Conservation (phyloP, 37 sponge, comb jelly and placozoan genomes). For the Agelas oroides region DNA sequence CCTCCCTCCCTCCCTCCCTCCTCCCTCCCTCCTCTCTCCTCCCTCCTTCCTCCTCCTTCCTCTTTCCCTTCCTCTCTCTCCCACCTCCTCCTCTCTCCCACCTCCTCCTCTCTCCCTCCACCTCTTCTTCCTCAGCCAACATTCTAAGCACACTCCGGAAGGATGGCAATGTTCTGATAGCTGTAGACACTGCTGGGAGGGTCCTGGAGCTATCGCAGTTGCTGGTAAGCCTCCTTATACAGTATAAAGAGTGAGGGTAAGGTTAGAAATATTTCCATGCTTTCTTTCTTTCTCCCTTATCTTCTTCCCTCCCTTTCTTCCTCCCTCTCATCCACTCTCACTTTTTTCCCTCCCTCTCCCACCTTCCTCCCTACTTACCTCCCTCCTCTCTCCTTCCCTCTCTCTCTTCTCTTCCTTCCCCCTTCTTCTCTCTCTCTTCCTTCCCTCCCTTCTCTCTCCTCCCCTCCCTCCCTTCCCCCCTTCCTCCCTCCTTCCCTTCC, state of each 20-base stretch:
- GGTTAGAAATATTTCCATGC: not conserved
- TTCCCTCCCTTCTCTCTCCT: no score
- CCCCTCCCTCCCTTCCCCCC: no score
- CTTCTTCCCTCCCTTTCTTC: no score
- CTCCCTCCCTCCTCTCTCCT: not conserved
- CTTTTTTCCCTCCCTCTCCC: no score
- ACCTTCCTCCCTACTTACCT: not conserved
- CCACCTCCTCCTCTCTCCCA: not conserved
- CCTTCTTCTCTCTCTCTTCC: no score
- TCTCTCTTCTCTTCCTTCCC: no score
- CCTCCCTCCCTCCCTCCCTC: not conserved
- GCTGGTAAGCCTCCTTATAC: slow-evolving; percentile 84
- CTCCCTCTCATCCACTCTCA: no score
- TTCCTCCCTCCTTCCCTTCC: no score
- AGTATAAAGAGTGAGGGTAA: not conserved
- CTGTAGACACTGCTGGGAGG: slow-evolving; percentile 98
- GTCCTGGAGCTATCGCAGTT: slow-evolving; percentile 96
- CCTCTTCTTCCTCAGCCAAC: slow-evolving; percentile 47
- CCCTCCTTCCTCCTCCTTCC: not conserved
- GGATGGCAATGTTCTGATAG: slow-evolving; percentile 94
- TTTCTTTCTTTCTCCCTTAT: not conserved
- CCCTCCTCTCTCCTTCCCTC: not conserved
- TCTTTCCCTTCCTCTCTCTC: no score
- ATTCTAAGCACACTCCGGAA: slow-evolving; percentile 91
- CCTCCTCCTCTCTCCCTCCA: no score